These are phyloP conservation scores for Addax nasomaculatus DNA, from an alignment of 2,113 vertebrate genomes.

Conservation along the genomic window DNA sequence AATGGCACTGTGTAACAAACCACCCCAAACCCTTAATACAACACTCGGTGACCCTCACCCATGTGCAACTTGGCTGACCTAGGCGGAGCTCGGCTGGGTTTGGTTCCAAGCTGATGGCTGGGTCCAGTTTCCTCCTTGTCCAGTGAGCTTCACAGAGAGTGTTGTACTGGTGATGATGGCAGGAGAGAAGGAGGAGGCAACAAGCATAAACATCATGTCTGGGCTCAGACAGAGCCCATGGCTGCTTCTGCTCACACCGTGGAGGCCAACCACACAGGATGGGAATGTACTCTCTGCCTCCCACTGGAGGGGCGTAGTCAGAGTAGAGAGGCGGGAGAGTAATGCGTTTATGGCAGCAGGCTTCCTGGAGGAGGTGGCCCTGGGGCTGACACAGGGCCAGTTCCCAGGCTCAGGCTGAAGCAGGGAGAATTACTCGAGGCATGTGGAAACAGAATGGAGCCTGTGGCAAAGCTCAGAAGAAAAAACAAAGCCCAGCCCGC, in stretches of 20 bases:
- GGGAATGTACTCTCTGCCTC: too few species aligned
- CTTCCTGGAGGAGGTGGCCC: neutral
- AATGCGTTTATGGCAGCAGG: accelerated
- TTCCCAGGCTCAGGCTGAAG: neutral
- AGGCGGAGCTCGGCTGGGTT: accelerated
- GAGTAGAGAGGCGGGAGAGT: neutral
- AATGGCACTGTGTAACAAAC: neutral
- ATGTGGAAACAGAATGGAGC: accelerated
- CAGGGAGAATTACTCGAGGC: accelerated
- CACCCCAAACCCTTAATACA: accelerated
- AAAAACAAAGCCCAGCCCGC: accelerated
- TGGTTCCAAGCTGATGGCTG: neutral
- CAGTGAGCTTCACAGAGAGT: accelerated
- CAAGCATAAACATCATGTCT: accelerated
- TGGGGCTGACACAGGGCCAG: neutral
- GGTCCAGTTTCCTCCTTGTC: too few species aligned
- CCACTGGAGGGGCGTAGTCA: accelerated
- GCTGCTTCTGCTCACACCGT: neutral
- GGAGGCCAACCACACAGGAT: accelerated
- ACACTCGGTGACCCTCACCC: accelerated
- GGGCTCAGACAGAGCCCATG: accelerated
- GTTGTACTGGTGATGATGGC: neutral
- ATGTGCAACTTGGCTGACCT: accelerated
- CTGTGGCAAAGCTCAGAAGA: neutral
- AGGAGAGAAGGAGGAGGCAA: too few species aligned